Percentiles rank a stretch among this genome's conserved stretches.
Conservation (phyloP, 2,113 vertebrate species). For the Platichthys flesus region DNA sequence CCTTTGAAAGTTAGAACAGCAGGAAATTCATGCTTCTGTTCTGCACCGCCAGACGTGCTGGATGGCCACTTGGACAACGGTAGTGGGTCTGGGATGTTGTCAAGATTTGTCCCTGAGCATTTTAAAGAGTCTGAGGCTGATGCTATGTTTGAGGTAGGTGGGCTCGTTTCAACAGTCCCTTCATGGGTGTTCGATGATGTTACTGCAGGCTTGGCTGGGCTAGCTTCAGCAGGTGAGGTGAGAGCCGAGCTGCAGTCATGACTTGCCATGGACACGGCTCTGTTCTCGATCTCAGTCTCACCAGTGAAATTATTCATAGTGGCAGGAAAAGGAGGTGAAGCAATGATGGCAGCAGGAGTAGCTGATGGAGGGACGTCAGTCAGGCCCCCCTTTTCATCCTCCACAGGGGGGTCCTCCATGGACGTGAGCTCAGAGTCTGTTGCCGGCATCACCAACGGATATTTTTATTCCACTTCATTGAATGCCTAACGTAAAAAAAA, state of each 20-base stretch:
- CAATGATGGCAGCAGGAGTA: slow-evolving; percentile 47
- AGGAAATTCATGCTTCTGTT: slow-evolving; percentile 2
- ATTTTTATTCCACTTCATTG: slow-evolving; percentile 28
- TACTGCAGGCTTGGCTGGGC: slow-evolving; percentile 55
- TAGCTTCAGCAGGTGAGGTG: slow-evolving; percentile 64
- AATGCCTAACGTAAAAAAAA: slow-evolving; percentile 43
- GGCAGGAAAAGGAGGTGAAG: slow-evolving; percentile 76
- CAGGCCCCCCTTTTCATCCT: slow-evolving; percentile 28
- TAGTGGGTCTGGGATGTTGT: neutral
- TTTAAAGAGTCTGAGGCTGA: slow-evolving; percentile 56
- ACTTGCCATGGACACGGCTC: slow-evolving; percentile 59
- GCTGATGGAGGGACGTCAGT: neutral
- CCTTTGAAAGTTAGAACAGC: slow-evolving; percentile 70
- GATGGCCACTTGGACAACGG: neutral
- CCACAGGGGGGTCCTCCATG: slow-evolving; percentile 46
- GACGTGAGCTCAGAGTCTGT: slow-evolving; percentile 29
- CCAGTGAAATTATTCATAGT: slow-evolving; percentile 67
- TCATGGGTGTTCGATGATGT: slow-evolving; percentile 7
- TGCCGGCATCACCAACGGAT: slow-evolving; percentile 35
- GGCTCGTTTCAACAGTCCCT: slow-evolving; percentile 27
- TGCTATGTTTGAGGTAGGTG: slow-evolving; percentile 45
- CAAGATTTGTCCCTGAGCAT: neutral
- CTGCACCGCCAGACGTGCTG: slow-evolving; percentile 8
- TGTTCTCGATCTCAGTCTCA: slow-evolving; percentile 38
- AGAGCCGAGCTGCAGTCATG: slow-evolving; percentile 27